Percentiles rank a stretch among this genome's conserved stretches.
These are phyloP conservation scores for Aspidiotus rigidus DNA, from an alignment of 2,888 invertebrate genomes.

Conservation along the genomic window DNA sequence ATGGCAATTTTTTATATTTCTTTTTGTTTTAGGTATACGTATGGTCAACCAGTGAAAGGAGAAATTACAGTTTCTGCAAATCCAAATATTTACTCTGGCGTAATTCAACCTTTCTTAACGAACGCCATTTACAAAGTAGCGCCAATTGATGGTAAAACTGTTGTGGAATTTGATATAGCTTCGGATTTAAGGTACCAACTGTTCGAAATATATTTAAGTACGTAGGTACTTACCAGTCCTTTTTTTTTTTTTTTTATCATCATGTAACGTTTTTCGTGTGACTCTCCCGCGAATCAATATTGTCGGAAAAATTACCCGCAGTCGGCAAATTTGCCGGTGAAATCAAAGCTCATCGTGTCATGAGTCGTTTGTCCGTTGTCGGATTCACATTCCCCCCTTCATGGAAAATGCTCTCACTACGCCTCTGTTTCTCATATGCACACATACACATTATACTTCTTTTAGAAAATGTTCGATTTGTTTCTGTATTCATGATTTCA, in stretches of 20 bases:
- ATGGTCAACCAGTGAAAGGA: slow-evolving; percentile 77
- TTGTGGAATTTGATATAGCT: slow-evolving; percentile 66
- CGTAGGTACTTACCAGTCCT: background rate
- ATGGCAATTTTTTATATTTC: background rate
- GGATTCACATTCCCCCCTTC: no score
- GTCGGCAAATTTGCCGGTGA: no score
- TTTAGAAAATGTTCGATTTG: no score
- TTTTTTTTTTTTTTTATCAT: background rate
- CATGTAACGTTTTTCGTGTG: background rate
- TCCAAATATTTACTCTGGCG: slow-evolving; percentile 68
- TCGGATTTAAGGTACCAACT: slow-evolving; percentile 51
- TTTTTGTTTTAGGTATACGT: slow-evolving; percentile 59
- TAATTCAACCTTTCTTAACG: slow-evolving; percentile 68
- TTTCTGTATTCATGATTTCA: slow-evolving; percentile 40
- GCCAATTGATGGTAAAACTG: slow-evolving; percentile 63
- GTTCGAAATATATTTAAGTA: background rate
- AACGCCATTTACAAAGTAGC: slow-evolving; percentile 49
- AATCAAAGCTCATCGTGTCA: no score
- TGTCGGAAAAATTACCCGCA: no score
- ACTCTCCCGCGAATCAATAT: no score
- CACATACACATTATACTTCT: no score
- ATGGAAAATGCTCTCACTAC: no score
- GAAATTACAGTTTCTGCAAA: slow-evolving; percentile 75
- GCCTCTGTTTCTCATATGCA: no score
- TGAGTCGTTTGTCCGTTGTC: no score